Base-by-base conservation (phyloP, 1,140 invertebrate genomes). In the Zaprionus davidi region DNA sequence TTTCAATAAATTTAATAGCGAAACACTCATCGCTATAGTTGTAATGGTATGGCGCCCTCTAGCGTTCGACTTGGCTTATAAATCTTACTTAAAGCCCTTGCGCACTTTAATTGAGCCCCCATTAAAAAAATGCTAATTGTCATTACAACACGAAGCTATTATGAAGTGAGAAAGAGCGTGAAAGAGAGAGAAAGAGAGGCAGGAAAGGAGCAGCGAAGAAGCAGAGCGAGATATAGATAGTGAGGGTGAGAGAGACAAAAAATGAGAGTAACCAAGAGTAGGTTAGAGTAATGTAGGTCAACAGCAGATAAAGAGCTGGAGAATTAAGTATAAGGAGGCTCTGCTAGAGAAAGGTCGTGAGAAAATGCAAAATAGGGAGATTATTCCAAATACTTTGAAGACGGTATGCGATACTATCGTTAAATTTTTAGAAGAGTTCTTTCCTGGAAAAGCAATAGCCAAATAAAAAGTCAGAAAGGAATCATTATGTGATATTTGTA, bases 111-210 rank as follows among this genome's bases (percentile, higher is more conserved):
- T 90, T 90, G 86, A 74, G 55, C 70, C 60, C 60, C 70, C 72
- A 85, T 90, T 90, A 79, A 79, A 88, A 88, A 81, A 85, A 85
- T 82, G 81, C 79, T 90, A 90, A 90, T 90, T 90, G 85, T 77
- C 76, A 90, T 90, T 88, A 75, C 67, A 46, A 49, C 15, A n/a
- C 63, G 49, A 56, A 12, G n/a, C 26, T 51, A 41, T 46, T 22
- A 59, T 59, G 59, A 49, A 71, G 69, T 28, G 36, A 34, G 51
- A 24, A 15, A 24, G 9, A 22, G 17, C n/a, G 0, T 17, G 44
- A 20, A 20, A 24, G 20, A 24, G 11, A 24, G 46, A 51, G 20
- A 15, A 0, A 15, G 12, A 41, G 38, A 15, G 13, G 17, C 44
- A 22, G 20, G 13, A 20, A 49, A 49, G 9, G 11, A 41, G 2